These are phyloP conservation scores for Synaphobranchus kaupii DNA, from an alignment of 2,797 vertebrate genomes.

Conservation along the genomic window DNA sequence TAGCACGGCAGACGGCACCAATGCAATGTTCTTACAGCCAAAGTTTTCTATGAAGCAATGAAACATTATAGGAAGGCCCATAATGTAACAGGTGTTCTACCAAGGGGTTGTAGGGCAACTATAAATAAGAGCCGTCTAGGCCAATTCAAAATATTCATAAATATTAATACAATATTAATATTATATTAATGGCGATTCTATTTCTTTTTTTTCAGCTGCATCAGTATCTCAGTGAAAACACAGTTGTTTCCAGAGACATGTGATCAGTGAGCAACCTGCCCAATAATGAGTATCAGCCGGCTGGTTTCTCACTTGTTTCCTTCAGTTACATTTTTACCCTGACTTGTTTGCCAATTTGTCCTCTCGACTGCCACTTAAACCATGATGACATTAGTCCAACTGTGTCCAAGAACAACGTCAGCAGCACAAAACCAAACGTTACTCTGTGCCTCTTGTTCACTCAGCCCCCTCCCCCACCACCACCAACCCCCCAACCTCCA, in stretches of 20 bases:
- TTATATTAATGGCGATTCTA: not conserved
- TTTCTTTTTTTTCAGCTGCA: not conserved
- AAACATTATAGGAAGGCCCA: not conserved
- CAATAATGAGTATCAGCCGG: not conserved
- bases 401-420: not conserved
- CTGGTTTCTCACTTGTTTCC: not conserved
- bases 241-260: not conserved
- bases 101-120: not conserved
- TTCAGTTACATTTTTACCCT: not conserved
- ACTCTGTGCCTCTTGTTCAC: not conserved
- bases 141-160: not conserved
- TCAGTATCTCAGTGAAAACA: not conserved
- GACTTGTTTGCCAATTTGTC: not conserved
- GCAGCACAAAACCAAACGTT: not conserved
- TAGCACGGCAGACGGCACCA: not conserved
- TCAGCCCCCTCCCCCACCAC: not conserved
- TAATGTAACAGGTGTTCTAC: not conserved
- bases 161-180: not conserved
- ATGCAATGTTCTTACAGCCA: not conserved
- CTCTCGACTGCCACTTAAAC: not conserved
- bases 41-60: not conserved
- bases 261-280: not conserved
- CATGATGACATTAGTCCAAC: not conserved
- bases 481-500: not conserved
- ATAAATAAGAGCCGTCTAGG: not conserved